Percentiles rank a stretch among this genome's conserved stretches.
Conservation (phyloP, 2,113 vertebrate species). For the Centropristis striata region DNA sequence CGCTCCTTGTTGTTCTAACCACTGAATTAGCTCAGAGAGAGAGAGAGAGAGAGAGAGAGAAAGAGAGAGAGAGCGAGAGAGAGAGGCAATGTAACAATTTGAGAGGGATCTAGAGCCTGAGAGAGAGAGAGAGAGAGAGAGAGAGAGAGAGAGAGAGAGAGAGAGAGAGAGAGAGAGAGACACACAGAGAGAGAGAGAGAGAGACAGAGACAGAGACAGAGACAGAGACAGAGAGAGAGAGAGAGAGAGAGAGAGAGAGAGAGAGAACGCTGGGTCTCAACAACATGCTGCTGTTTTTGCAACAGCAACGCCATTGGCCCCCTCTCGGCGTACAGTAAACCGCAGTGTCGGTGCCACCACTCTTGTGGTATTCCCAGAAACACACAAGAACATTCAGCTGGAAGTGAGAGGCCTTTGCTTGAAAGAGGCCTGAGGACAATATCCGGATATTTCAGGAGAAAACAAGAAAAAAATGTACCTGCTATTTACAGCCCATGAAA, state of each 20-base stretch:
- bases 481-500: constrained; percentile 59
- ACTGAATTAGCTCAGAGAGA: constrained; percentile 80
- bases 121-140: constrained; percentile 17
- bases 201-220: too few species aligned
- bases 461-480: constrained; percentile 44
- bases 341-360: constrained; percentile 8
- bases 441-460: constrained; percentile 69
- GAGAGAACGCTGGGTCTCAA: constrained; percentile 44
- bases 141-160: constrained; percentile 34
- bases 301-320: constrained; percentile 49
- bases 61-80: background rate
- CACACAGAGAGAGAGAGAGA: constrained; percentile 61
- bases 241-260: constrained; percentile 26
- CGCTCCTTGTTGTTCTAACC: constrained; percentile 77
- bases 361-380: constrained; percentile 46
- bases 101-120: constrained; percentile 14
- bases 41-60: constrained; percentile 34
- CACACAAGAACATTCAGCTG: constrained; percentile 22
- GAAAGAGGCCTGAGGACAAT: constrained; percentile 62
- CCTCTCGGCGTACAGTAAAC: constrained; percentile 54
- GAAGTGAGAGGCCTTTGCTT: constrained; percentile 39
- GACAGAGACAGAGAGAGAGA: constrained; percentile 50
- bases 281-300: constrained; percentile 64
- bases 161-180: constrained; percentile 56
- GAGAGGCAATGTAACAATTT: constrained; percentile 40